Percentiles rank a stretch among this genome's conserved stretches.
These are phyloP conservation scores for Hydroisotoma schaefferi DNA, from an alignment of 2,888 invertebrate species.

Conservation along the genomic window DNA sequence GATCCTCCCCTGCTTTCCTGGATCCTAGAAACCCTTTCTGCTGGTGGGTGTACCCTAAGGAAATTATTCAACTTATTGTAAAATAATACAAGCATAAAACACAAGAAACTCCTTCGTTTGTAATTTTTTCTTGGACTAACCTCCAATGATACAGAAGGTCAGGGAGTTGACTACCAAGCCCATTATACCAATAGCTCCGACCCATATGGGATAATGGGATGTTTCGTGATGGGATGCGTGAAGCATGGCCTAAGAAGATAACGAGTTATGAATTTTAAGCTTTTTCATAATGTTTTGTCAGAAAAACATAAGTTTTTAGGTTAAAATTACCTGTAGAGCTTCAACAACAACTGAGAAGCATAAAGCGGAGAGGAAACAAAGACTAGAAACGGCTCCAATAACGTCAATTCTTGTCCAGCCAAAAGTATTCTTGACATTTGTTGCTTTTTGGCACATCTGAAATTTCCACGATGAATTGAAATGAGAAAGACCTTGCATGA, in stretches of 20 bases:
- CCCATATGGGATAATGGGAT: conserved; percentile 70
- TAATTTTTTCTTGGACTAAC: conserved; percentile 52
- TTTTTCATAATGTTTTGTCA: conserved; percentile 10
- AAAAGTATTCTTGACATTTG: conserved; percentile 75
- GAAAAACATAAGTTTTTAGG: conserved; percentile 1
- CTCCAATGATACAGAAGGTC: conserved; percentile 77
- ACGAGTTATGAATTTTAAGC: conserved; percentile 8
- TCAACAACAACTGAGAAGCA: conserved; percentile 77
- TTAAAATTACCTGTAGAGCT: conserved; percentile 61
- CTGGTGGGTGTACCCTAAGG: conserved; percentile 64
- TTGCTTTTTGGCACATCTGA: conserved; percentile 60
- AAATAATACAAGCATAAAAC: not conserved
- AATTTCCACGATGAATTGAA: too few species aligned
- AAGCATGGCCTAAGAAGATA: conserved; percentile 40
- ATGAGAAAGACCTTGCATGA: too few species aligned
- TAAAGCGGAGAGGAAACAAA: conserved; percentile 70
- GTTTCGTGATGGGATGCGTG: conserved; percentile 58
- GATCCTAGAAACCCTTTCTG: conserved; percentile 63
- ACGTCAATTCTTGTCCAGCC: conserved; percentile 90
- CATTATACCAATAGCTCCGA: conserved; percentile 66
- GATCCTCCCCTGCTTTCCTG: conserved; percentile 42
- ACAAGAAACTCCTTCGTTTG: not conserved
- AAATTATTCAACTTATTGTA: conserved; percentile 5
- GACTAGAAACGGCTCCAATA: conserved; percentile 65
- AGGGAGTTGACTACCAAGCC: conserved; percentile 72